Conservation (phyloP, 2,113 vertebrate genomes). For the Ursus arctos region DNA sequence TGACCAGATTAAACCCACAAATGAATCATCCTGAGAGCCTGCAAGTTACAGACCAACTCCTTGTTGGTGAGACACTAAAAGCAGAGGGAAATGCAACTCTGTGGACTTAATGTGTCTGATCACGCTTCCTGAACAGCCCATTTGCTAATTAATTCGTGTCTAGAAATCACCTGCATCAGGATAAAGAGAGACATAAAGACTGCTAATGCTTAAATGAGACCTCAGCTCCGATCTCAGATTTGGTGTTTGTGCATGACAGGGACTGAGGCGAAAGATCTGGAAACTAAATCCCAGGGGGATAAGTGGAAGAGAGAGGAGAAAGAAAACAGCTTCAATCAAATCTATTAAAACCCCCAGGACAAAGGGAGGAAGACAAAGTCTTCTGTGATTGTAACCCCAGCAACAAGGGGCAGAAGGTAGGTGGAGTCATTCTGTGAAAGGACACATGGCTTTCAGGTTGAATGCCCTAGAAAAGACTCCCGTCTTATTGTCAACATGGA, state of each 20-base stretch:
- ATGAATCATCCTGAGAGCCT: neutral
- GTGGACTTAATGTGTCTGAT: neutral
- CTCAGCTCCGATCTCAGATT: neutral
- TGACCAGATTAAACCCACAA: constrained; percentile 15
- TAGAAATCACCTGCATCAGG: neutral
- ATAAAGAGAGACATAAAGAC: neutral
- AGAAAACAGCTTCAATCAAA: neutral
- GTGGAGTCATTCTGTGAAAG: neutral
- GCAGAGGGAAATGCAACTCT: neutral
- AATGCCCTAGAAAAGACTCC: neutral
- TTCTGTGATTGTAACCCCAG: neutral
- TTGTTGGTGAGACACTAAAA: neutral
- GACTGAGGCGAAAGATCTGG: neutral
- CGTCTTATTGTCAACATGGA: neutral
- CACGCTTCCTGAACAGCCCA: neutral
- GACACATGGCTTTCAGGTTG: neutral
- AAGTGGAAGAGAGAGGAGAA: neutral
- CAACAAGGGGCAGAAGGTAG: neutral
- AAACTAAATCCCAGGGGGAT: neutral
- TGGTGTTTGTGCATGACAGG: neutral
- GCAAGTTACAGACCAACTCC: neutral
- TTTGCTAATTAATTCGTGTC: constrained; percentile 8
- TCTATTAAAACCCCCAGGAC: neutral
- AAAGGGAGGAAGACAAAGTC: neutral
- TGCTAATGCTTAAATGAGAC: neutral